Evolutionary conservation across 2,113 vertebrate species (phyloP).

Genomic region (Gnathonemus longibarbis): DNA sequence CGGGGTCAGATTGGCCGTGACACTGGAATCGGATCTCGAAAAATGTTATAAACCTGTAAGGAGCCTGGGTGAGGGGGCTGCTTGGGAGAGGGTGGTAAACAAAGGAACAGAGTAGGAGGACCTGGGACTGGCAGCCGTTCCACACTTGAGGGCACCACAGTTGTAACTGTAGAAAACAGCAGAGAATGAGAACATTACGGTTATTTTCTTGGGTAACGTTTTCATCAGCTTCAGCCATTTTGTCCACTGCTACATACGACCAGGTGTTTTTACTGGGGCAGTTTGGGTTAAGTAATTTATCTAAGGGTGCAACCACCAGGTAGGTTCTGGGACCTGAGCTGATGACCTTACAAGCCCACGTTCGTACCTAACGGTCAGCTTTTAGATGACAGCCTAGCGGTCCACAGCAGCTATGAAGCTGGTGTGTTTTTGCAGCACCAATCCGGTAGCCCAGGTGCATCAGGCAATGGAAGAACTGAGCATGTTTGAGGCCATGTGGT

Average conservation of each 20-base stretch:
- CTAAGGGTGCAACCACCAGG: neutral
- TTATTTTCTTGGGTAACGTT: neutral
- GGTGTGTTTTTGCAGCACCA: neutral
- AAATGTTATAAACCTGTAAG: neutral
- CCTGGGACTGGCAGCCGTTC: conserved; percentile 38
- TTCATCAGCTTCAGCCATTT: neutral
- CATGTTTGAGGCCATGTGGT: neutral
- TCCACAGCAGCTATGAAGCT: neutral
- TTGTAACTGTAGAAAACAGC: conserved; percentile 23
- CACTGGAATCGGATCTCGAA: neutral
- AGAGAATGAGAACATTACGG: neutral
- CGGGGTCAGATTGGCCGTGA: neutral
- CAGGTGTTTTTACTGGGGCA: neutral
- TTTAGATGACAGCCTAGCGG: neutral
- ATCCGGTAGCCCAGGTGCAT: neutral
- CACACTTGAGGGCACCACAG: conserved; percentile 38
- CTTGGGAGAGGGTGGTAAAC: neutral
- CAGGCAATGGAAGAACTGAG: neutral
- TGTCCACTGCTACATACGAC: neutral
- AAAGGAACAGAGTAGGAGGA: neutral
- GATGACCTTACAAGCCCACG: neutral
- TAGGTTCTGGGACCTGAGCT: neutral
- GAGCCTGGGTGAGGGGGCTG: neutral
- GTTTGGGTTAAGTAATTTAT: neutral
- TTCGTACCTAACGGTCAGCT: no score